Base-by-base conservation (phyloP, 2,113 vertebrate species). In the Nematolebias whitei region DNA sequence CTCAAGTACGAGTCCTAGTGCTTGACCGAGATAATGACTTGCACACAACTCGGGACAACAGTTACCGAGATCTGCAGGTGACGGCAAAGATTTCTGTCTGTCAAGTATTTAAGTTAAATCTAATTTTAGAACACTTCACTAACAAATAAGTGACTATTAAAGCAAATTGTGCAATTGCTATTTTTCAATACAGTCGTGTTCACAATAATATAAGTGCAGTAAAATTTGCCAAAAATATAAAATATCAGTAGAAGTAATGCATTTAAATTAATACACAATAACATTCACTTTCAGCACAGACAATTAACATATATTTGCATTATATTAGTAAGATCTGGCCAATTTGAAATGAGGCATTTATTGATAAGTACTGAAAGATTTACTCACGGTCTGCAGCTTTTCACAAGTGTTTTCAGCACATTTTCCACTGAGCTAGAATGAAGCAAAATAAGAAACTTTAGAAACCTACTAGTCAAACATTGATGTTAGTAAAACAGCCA, bases 321-420 rank as follows among this genome's bases (percentile, higher is more conserved):
- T 7, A n/a, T n/a, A 44, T n/a, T 5, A n/a, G 5, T 8, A 6
- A 35, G 7, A 2, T 23, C 62, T 54, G 2, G 43, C 41, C 23
- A 13, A 53, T 15, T 18, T 24, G 45, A 29, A 13, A 24, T 16
- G 29, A n/a, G 1, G 15, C 1, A 44, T 35, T 35, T 5, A 59
- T 2, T 45, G 24, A 57, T 22, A 47, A 38, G 8, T 5, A 43
- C 22, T 32, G 3, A 24, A 29, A 57, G n/a, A 47, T 66, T 51
- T 80, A 98, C 97, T 99, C 93, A 99, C 97, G 94, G 96, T 83
- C 97, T 93, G 91, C 97, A 98, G 92, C 88, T 95, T 91, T 98
- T 98, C 87, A 99, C 94, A 0, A 99, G 94, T 24, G 94, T 95
- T 91, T 98, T 99, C 88, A 99, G 87, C 83, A 99, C 93, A 63